These are phyloP conservation scores for Loris lydekkerianus DNA, from an alignment of 2,797 vertebrate species.

Conservation along the genomic window DNA sequence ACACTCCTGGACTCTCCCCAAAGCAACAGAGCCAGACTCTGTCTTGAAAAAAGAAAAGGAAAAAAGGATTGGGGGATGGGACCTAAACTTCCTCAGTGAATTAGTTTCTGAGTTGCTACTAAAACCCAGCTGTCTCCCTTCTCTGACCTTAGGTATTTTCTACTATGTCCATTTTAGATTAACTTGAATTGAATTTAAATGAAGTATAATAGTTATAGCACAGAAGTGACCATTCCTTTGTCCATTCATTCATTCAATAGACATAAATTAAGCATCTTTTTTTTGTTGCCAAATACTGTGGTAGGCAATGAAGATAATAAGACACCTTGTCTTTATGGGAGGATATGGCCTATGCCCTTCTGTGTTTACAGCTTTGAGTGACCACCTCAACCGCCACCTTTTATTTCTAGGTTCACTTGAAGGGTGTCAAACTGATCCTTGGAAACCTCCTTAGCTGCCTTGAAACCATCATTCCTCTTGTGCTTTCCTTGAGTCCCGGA, in stretches of 20 bases:
- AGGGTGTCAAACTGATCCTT: neutral
- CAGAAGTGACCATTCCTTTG: slow-evolving; percentile 1
- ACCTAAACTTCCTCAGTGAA: neutral
- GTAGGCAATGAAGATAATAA: neutral
- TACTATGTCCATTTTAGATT: neutral
- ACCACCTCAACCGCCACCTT: neutral
- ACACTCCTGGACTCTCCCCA: too few relatives aligned
- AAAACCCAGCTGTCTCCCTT: slow-evolving; percentile 36
- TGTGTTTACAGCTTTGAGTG: neutral
- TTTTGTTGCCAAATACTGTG: neutral
- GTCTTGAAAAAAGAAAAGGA: too few relatives aligned
- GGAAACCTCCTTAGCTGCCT: neutral
- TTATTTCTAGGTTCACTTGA: neutral
- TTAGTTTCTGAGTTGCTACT: slow-evolving; percentile 30
- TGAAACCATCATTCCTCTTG: neutral
- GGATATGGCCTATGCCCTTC: neutral
- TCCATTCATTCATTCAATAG: neutral
- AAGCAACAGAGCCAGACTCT: too few relatives aligned
- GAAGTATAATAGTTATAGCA: neutral
- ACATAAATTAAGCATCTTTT: neutral
- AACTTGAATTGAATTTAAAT: slow-evolving; percentile 38
- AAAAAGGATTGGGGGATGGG: neutral
- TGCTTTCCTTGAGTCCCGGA: neutral
- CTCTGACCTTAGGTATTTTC: neutral
- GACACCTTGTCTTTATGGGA: neutral